Percentiles rank a stretch among this genome's conserved stretches.
These are phyloP conservation scores for Choloepus didactylus DNA, from an alignment of 2,797 vertebrate genomes.

Conservation along the genomic window DNA sequence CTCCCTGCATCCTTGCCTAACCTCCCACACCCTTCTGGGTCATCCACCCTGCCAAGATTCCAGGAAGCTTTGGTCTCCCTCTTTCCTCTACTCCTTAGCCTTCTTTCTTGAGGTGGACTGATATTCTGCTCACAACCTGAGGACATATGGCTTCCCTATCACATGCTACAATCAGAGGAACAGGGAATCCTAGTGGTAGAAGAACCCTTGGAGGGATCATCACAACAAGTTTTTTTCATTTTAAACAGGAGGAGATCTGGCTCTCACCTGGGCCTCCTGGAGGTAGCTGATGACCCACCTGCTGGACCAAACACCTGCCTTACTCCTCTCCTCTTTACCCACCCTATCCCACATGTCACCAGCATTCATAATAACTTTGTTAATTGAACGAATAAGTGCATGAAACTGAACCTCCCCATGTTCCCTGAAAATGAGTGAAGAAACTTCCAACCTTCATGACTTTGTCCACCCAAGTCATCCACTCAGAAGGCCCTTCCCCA, in stretches of 20 bases:
- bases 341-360: neutral
- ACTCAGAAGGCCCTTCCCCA: neutral
- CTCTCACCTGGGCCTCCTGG: neutral
- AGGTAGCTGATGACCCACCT: neutral
- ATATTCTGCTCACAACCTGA: neutral
- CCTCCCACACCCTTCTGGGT: no score
- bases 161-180: neutral
- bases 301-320: neutral
- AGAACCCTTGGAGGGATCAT: neutral
- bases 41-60: no score
- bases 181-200: neutral
- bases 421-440: neutral
- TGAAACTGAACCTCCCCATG: neutral
- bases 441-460: neutral
- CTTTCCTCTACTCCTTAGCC: neutral
- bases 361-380: neutral
- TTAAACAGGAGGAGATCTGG: neutral
- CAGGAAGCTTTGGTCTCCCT: neutral
- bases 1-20: neutral
- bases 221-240: neutral
- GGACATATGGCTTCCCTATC: neutral
- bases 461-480: neutral
- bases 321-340: neutral
- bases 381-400: neutral
- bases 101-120: neutral